A percentile compares a stretch with the other conserved stretches of the same genome.
Conservation (phyloP, 2,888 invertebrate species). For the Melipona bicolor region DNA sequence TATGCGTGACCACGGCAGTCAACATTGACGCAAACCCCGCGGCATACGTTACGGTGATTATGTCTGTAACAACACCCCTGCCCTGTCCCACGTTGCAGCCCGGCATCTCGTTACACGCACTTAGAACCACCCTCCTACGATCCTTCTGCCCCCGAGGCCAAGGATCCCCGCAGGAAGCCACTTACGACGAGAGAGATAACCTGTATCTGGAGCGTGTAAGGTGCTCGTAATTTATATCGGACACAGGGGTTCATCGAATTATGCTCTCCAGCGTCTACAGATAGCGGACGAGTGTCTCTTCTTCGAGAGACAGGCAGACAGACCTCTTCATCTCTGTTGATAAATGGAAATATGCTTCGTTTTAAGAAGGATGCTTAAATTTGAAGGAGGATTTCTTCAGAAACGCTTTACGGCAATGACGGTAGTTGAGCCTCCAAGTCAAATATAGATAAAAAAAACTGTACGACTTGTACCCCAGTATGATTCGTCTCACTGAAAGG, state of each 20-base stretch:
- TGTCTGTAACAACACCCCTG: constrained; percentile 72
- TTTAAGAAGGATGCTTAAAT: too few relatives aligned
- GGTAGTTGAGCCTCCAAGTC: too few relatives aligned
- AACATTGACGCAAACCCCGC: constrained; percentile 77
- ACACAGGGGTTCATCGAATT: neutral
- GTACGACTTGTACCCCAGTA: too few relatives aligned
- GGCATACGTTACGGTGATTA: constrained; percentile 79
- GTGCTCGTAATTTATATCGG: constrained; percentile 49
- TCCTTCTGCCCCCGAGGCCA: constrained; percentile 26
- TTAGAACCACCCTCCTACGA: constrained; percentile 53
- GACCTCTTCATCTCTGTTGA: too few relatives aligned
- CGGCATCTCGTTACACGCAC: constrained; percentile 75
- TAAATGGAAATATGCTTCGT: too few relatives aligned
- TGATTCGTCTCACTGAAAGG: too few relatives aligned
- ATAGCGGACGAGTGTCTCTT: neutral
- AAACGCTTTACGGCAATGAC: too few relatives aligned
- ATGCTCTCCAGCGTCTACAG: neutral
- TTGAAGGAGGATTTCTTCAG: too few relatives aligned
- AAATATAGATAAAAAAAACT: too few relatives aligned
- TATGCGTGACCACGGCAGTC: constrained; percentile 76
- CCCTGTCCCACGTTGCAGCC: constrained; percentile 63
- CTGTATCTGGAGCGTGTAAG: constrained; percentile 42
- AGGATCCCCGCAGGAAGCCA: constrained; percentile 20
- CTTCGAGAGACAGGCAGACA: neutral
- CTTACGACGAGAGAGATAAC: constrained; percentile 19